A percentile compares a stretch with the other conserved stretches of the same genome.
These are phyloP conservation scores for Gastrophysa polygoni DNA, from an alignment of 2,888 invertebrate species.

Conservation along the genomic window DNA sequence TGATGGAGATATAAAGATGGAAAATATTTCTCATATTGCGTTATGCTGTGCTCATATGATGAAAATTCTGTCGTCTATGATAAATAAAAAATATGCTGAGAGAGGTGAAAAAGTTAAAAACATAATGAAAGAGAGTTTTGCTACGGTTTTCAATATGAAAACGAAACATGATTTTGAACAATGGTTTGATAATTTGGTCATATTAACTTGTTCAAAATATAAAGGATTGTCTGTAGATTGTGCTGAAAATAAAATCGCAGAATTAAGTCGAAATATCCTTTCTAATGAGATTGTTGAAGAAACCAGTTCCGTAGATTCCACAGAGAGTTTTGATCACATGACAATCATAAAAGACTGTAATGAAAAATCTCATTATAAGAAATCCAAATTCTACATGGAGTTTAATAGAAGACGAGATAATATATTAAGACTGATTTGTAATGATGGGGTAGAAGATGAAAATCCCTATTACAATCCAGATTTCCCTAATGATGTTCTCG, in stretches of 20 bases:
- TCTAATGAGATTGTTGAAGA: background rate
- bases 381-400: slow-evolving; percentile 4
- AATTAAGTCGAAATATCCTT: background rate
- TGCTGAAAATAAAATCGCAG: background rate
- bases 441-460: slow-evolving; percentile 7
- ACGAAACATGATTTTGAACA: background rate
- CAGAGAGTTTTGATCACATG: background rate
- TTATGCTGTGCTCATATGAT: slow-evolving; percentile 19
- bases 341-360: background rate
- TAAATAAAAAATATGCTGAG: slow-evolving; percentile 12
- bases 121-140: slow-evolving; percentile 9
- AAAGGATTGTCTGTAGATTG: slow-evolving; percentile 9
- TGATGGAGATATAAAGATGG: background rate
- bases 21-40: slow-evolving; percentile 14
- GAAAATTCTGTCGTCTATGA: slow-evolving; percentile 8
- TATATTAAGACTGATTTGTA: slow-evolving; percentile 5
- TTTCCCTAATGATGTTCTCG: slow-evolving; percentile 7
- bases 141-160: slow-evolving; percentile 8
- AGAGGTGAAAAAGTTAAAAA: slow-evolving; percentile 1
- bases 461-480: slow-evolving; percentile 16
- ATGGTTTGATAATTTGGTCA: background rate
- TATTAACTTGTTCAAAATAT: slow-evolving; percentile 10
- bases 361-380: background rate
- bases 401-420: slow-evolving; percentile 1
- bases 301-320: background rate